These are phyloP conservation scores for Cyclura pinguis DNA, from an alignment of 2,797 vertebrate species.

Conservation along the genomic window DNA sequence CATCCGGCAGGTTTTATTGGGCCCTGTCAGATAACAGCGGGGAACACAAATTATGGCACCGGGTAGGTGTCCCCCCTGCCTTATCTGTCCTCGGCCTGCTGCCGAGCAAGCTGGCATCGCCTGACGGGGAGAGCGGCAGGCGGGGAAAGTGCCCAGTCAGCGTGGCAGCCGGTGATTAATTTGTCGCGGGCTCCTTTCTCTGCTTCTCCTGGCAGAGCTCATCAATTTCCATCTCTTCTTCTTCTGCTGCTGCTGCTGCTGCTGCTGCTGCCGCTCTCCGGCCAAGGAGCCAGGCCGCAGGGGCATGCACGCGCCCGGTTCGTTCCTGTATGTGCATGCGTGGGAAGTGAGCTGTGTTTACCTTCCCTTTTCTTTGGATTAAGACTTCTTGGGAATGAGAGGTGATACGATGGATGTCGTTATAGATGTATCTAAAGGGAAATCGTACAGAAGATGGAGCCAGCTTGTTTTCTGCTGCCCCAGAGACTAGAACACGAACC, in stretches of 20 bases:
- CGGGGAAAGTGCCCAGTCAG: not conserved
- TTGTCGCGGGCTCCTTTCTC: not conserved
- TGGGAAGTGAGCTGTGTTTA: no score
- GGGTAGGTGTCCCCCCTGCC: not conserved
- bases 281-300: not conserved
- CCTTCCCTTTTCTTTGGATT: not conserved
- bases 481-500: no score
- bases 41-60: not conserved
- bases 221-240: constrained; percentile 6
- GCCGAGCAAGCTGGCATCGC: not conserved
- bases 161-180: not conserved
- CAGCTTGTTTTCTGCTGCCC: no score
- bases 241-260: no score
- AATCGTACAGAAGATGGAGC: no score
- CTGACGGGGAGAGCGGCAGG: not conserved
- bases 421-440: no score
- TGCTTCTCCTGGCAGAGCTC: constrained; percentile 1
- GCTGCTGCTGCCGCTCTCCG: not conserved
- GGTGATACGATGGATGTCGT: no score
- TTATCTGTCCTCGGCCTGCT: not conserved
- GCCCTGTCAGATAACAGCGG: not conserved
- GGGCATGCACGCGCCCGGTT: not conserved
- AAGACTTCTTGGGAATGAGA: no score
- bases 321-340: no score
- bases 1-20: not conserved